phyloP scores from a whole-genome alignment of 1,140 invertebrate species.

The Dinoponera quadriceps region DNA sequence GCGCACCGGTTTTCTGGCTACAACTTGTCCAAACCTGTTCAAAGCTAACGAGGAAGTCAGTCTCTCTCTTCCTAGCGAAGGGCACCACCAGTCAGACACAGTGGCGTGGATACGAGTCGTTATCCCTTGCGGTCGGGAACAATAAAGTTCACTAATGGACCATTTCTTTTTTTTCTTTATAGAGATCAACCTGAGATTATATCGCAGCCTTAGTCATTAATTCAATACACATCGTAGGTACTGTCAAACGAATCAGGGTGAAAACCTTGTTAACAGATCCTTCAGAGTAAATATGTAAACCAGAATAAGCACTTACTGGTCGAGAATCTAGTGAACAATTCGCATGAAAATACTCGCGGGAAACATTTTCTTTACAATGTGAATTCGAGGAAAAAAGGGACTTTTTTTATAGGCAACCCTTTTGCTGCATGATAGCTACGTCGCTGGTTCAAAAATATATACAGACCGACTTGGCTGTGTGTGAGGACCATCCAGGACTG shows the following conservation, averaged over 20 bases:
- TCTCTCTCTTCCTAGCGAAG: background rate
- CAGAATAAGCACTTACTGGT: background rate
- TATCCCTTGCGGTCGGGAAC: background rate
- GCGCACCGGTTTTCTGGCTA: background rate
- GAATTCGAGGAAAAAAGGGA: no score
- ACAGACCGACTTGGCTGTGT: slow-evolving; percentile 25
- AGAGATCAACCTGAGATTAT: background rate
- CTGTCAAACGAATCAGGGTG: background rate
- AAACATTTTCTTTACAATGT: no score
- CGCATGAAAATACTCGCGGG: no score
- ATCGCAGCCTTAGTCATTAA: background rate
- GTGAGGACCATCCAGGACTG: slow-evolving; percentile 41
- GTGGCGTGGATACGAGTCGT: slow-evolving; percentile 2
- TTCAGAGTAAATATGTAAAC: background rate
- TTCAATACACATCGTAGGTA: background rate
- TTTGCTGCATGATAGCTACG: background rate
- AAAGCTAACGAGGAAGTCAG: background rate
- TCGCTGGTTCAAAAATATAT: slow-evolving; percentile 12
- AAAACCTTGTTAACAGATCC: background rate
- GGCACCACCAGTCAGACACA: background rate
- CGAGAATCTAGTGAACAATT: background rate
- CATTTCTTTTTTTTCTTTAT: slow-evolving; percentile 6
- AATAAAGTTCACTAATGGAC: background rate
- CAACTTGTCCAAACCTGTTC: slow-evolving; percentile 14
- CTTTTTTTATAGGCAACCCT: no score